These are phyloP conservation scores for Tenthredo amoena DNA, from an alignment of 2,888 invertebrate genomes.

Conservation along the genomic window DNA sequence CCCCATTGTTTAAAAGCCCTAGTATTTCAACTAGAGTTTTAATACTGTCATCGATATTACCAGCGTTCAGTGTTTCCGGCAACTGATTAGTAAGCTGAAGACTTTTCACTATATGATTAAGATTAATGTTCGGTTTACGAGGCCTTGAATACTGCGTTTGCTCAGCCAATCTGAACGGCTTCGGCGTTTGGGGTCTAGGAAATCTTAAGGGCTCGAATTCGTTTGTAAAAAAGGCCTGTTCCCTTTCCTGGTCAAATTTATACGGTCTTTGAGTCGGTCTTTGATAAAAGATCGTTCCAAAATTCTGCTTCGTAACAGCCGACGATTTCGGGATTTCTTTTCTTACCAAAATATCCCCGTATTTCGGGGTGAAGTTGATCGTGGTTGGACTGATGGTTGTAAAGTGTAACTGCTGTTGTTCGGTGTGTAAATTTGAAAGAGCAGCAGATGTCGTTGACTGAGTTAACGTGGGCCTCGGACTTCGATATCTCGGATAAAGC, in stretches of 20 bases:
- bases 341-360: conserved; percentile 62
- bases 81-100: conserved; percentile 88
- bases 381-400: conserved; percentile 61
- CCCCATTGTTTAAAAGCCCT: conserved; percentile 82
- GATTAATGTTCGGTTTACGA: conserved; percentile 74
- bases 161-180: conserved; percentile 50
- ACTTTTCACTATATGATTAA: conserved; percentile 84
- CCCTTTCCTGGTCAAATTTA: not conserved
- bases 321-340: conserved; percentile 59
- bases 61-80: conserved; percentile 87
- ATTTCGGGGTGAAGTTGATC: conserved; percentile 57
- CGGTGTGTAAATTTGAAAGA: conserved; percentile 1
- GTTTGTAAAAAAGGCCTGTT: conserved; percentile 61
- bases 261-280: conserved; percentile 56
- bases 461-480: conserved; percentile 28
- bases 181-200: conserved; percentile 60
- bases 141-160: conserved; percentile 55
- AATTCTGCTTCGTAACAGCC: conserved; percentile 24
- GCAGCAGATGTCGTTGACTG: conserved; percentile 39
- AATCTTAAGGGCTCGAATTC: conserved; percentile 67
- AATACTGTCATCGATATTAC: conserved; percentile 90
- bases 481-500: conserved; percentile 14
- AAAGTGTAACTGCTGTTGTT: conserved; percentile 62
- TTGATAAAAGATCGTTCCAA: not conserved
- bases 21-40: conserved; percentile 88